These are phyloP conservation scores for Macroramphosus scolopax DNA, from an alignment of 2,797 vertebrate species.

Conservation along the genomic window DNA sequence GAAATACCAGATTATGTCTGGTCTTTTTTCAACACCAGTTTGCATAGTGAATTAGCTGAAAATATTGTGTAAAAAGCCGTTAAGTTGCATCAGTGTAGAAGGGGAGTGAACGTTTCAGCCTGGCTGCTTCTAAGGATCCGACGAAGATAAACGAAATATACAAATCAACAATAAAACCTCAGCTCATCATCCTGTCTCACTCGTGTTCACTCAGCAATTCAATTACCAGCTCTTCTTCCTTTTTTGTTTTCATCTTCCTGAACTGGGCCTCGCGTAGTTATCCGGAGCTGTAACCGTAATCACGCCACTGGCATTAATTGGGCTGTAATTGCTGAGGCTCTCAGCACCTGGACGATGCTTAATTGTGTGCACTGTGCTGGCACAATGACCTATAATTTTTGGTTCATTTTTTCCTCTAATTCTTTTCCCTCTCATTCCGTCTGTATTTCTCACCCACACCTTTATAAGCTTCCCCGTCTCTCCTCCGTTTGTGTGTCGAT, in stretches of 20 bases:
- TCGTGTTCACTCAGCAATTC: slow-evolving; percentile 61
- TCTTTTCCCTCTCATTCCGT: slow-evolving; percentile 56
- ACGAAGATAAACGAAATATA: too few species aligned
- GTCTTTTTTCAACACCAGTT: too few species aligned
- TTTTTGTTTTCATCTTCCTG: slow-evolving; percentile 13
- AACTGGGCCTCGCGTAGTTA: slow-evolving; percentile 70
- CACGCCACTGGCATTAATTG: slow-evolving; percentile 82
- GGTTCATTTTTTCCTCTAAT: slow-evolving; percentile 70
- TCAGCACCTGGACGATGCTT: slow-evolving; percentile 84
- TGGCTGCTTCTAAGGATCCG: too few species aligned
- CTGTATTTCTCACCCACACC: slow-evolving; percentile 53
- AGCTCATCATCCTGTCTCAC: slow-evolving; percentile 27
- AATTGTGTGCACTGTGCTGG: slow-evolving; percentile 84
- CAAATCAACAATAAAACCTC: slow-evolving; percentile 45
- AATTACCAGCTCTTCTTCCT: slow-evolving; percentile 69
- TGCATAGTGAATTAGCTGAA: too few species aligned
- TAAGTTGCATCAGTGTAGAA: too few species aligned
- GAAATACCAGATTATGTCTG: too few species aligned
- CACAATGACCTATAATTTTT: slow-evolving; percentile 83
- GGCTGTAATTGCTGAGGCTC: slow-evolving; percentile 81
- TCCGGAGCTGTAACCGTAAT: slow-evolving; percentile 76
- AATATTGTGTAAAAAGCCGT: too few species aligned
- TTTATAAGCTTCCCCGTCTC: slow-evolving; percentile 46
- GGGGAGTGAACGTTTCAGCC: not conserved
- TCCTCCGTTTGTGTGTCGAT: not conserved